Conservation (phyloP, 2,888 invertebrate genomes). For the Drepanosiphum platanoidis region DNA sequence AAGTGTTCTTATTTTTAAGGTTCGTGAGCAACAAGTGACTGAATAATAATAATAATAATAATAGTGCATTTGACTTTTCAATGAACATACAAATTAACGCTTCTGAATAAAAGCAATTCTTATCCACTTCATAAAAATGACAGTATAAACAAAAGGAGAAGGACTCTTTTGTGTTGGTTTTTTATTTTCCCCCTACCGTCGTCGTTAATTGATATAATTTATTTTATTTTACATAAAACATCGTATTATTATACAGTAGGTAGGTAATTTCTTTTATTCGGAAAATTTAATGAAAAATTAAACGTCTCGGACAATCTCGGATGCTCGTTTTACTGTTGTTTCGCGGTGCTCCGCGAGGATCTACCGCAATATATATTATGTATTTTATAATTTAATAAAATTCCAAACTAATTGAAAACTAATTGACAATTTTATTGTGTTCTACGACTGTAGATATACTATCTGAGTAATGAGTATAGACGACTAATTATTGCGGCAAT, state of each 20-base stretch:
- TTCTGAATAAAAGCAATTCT: conserved; percentile 29
- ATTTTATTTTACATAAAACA: background rate
- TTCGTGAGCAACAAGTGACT: conserved; percentile 32
- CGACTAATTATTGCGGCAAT: too few species aligned
- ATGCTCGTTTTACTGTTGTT: too few species aligned
- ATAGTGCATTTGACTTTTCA: conserved; percentile 18
- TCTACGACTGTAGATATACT: too few species aligned
- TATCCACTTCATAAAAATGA: conserved; percentile 16
- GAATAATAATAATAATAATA: conserved; percentile 21
- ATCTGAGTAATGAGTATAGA: background rate
- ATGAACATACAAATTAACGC: conserved; percentile 14
- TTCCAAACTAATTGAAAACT: background rate
- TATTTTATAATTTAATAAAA: background rate
- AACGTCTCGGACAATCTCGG: background rate
- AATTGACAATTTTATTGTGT: too few species aligned
- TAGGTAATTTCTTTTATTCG: too few species aligned
- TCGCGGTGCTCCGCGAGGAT: too few species aligned
- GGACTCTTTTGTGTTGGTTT: background rate
- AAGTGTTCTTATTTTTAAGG: conserved; percentile 10
- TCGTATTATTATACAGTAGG: background rate
- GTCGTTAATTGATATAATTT: background rate
- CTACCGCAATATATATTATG: background rate
- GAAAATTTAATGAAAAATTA: background rate
- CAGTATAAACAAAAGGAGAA: conserved; percentile 34
- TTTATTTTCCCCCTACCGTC: background rate